phyloP scores from a whole-genome alignment of 2,888 invertebrate genomes.

The Trachelus stipa region DNA sequence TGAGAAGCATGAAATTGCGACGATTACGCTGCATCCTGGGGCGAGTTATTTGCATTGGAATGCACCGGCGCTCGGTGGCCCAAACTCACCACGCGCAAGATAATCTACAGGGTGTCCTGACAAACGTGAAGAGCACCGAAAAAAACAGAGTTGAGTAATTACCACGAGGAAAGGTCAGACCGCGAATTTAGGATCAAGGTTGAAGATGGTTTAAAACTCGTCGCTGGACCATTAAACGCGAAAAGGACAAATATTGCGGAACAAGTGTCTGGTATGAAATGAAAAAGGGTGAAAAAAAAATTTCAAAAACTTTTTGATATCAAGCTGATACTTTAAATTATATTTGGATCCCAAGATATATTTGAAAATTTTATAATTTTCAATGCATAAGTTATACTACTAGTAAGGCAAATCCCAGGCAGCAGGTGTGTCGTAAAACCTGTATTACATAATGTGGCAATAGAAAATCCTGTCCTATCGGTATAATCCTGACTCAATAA shows the following conservation, averaged over 20 bases:
- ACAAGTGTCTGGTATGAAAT: neutral
- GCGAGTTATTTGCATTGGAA: constrained; percentile 64
- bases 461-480: neutral
- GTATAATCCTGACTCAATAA: neutral
- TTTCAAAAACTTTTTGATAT: neutral
- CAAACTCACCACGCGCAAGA: constrained; percentile 53
- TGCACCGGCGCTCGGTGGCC: constrained; percentile 56
- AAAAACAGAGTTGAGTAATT: neutral
- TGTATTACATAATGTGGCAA: neutral
- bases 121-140: constrained; percentile 49
- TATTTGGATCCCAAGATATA: neutral
- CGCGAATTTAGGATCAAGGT: neutral
- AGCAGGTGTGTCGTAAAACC: neutral
- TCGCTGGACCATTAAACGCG: neutral
- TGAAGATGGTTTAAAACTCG: neutral
- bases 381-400: neutral
- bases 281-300: neutral
- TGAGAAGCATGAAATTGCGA: constrained; percentile 64
- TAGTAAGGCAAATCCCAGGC: neutral
- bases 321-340: neutral
- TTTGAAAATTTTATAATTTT: neutral
- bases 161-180: neutral
- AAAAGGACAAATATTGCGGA: neutral
- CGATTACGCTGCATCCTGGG: constrained; percentile 59
- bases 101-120: constrained; percentile 54